These are phyloP conservation scores for Cervus canadensis DNA, from an alignment of 2,113 vertebrate species.

Conservation along the genomic window DNA sequence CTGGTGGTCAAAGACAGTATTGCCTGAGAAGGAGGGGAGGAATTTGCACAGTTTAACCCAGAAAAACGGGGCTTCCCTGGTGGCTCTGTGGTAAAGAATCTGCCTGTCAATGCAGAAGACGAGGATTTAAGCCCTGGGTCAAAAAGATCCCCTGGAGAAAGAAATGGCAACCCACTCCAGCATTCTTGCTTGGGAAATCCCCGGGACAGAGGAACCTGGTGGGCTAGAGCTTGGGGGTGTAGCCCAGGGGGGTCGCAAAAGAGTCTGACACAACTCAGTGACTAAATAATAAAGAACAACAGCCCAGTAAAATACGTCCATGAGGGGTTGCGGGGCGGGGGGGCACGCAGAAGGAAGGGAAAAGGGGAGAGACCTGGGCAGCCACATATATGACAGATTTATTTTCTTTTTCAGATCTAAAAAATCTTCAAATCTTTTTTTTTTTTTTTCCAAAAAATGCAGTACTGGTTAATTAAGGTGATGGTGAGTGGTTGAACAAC, in stretches of 20 bases:
- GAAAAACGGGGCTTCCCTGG: background rate
- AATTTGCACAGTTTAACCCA: background rate
- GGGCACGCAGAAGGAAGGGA: accelerated
- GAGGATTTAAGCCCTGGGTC: background rate
- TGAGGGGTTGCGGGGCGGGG: accelerated
- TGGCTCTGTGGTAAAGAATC: background rate
- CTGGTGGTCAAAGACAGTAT: conserved; percentile 16
- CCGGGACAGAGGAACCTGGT: background rate
- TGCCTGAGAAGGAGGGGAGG: background rate
- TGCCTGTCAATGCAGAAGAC: background rate
- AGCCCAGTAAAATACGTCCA: background rate
- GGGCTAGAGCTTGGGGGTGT: background rate
- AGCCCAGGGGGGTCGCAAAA: background rate
- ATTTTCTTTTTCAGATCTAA: background rate
- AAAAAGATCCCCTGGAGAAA: background rate
- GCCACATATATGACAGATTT: background rate
- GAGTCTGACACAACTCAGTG: background rate
- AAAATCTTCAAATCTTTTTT: background rate
- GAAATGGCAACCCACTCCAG: background rate
- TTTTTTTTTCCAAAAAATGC: background rate
- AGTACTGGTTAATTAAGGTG: background rate
- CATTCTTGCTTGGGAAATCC: background rate
- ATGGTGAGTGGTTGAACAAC: background rate
- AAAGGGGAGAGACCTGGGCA: background rate
- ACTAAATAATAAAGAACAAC: background rate